Percentiles rank a stretch among this genome's conserved stretches.
phyloP scores from a whole-genome alignment of 2,888 invertebrate genomes.

The Tetrapedia diversipes region DNA sequence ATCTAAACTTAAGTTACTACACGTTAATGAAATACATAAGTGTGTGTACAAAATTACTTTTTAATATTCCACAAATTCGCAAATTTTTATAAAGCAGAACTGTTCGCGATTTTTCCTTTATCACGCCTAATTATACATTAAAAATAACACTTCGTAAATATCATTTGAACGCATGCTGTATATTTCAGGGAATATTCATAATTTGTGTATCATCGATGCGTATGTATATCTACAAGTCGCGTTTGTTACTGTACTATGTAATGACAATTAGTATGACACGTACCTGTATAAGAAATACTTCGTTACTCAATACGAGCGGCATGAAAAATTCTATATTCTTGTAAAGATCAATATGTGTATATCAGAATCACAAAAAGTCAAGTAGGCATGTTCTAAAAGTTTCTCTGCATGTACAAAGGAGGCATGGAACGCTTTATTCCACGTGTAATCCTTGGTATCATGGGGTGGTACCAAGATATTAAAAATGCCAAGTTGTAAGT shows the following conservation, averaged over 20 bases:
- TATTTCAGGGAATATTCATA: conserved; percentile 18
- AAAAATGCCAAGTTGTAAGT: conserved; percentile 35
- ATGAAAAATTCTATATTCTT: conserved; percentile 26
- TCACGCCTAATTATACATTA: conserved; percentile 8
- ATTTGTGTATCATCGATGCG: conserved; percentile 18
- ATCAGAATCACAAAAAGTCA: conserved; percentile 25
- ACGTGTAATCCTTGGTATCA: conserved; percentile 56
- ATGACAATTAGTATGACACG: conserved; percentile 43
- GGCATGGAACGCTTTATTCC: conserved; percentile 37
- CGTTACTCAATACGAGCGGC: conserved; percentile 5
- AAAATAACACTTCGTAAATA: conserved; percentile 10
- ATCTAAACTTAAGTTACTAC: no score
- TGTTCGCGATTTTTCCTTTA: neutral
- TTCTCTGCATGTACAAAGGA: conserved; percentile 51
- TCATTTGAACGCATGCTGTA: neutral
- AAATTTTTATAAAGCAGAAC: no score
- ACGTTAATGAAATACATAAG: no score
- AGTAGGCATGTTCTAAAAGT: conserved; percentile 28
- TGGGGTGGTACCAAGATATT: conserved; percentile 53
- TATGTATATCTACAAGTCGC: conserved; percentile 12
- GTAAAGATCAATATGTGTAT: conserved; percentile 19
- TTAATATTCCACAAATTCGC: no score
- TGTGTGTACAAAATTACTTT: no score
- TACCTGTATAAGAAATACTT: conserved; percentile 9
- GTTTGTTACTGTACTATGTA: conserved; percentile 21